These are phyloP conservation scores for Mallotus villosus DNA, from an alignment of 2,797 vertebrate species.

Conservation along the genomic window DNA sequence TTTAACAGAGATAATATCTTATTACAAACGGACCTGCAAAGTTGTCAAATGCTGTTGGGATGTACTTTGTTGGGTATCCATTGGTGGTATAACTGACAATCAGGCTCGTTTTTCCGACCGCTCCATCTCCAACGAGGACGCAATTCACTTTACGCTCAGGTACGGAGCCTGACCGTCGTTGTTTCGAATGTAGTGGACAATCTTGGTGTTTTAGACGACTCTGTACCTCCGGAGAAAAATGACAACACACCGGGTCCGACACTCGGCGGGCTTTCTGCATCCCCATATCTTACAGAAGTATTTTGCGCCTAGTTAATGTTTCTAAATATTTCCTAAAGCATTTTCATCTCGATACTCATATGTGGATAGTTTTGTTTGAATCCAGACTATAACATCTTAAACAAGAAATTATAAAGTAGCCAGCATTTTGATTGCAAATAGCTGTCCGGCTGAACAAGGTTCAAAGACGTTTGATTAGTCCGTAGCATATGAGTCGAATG, in stretches of 20 bases:
- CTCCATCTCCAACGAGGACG: slow-evolving; percentile 88
- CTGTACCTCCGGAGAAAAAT: slow-evolving; percentile 32
- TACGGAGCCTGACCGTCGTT: slow-evolving; percentile 47
- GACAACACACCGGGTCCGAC: slow-evolving; percentile 46
- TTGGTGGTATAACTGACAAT: slow-evolving; percentile 93
- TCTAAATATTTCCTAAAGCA: no score
- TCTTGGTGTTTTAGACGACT: slow-evolving; percentile 46
- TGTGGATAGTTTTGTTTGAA: no score
- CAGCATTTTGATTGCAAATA: no score
- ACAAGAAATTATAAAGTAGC: no score
- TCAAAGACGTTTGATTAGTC: slow-evolving; percentile 24
- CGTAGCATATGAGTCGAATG: slow-evolving; percentile 38
- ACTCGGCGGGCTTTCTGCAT: slow-evolving; percentile 46
- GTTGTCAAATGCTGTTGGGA: slow-evolving; percentile 89
- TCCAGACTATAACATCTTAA: no score
- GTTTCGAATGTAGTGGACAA: slow-evolving; percentile 40
- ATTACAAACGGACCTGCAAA: slow-evolving; percentile 79
- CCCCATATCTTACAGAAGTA: slow-evolving; percentile 59
- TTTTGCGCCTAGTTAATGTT: slow-evolving; percentile 13
- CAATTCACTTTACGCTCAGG: slow-evolving; percentile 85
- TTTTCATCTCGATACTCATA: no score
- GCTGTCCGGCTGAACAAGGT: no score
- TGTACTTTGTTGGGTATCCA: slow-evolving; percentile 86
- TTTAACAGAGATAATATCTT: background rate
- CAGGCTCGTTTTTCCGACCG: slow-evolving; percentile 90